Conservation (phyloP, 2,113 vertebrate genomes). For the Meriones unguiculatus region DNA sequence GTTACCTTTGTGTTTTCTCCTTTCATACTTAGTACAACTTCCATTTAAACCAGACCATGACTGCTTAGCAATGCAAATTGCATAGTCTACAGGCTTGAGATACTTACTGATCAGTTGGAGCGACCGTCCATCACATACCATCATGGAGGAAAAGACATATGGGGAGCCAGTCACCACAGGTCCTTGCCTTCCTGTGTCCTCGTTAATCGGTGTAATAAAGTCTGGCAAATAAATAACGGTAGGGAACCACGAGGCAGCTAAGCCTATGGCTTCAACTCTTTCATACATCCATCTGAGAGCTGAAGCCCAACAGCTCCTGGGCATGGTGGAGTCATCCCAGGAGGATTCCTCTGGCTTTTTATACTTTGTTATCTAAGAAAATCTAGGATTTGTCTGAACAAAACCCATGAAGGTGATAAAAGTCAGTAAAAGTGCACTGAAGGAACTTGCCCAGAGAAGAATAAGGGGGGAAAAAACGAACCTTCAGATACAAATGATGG, state of each 20-base stretch:
- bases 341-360: background rate
- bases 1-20: conserved; percentile 23
- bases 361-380: background rate
- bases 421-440: background rate
- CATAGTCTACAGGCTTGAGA: background rate
- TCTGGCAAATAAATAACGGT: background rate
- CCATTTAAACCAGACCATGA: background rate
- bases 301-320: background rate
- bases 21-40: background rate
- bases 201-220: background rate
- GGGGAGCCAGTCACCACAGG: background rate
- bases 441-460: background rate
- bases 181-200: background rate
- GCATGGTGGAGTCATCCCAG: rapidly evolving
- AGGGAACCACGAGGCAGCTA: background rate
- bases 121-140: background rate
- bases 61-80: background rate
- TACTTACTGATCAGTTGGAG: background rate
- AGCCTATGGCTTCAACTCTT: background rate
- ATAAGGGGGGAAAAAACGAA: conserved; percentile 28
- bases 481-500: background rate
- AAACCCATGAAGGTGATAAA: background rate
- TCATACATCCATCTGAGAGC: background rate
- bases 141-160: background rate
- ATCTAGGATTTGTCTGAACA: background rate